These are phyloP conservation scores for Heliocidaris tuberculata DNA, from an alignment of 35 echinoderm and acorn worm species.

Conservation along the genomic window DNA sequence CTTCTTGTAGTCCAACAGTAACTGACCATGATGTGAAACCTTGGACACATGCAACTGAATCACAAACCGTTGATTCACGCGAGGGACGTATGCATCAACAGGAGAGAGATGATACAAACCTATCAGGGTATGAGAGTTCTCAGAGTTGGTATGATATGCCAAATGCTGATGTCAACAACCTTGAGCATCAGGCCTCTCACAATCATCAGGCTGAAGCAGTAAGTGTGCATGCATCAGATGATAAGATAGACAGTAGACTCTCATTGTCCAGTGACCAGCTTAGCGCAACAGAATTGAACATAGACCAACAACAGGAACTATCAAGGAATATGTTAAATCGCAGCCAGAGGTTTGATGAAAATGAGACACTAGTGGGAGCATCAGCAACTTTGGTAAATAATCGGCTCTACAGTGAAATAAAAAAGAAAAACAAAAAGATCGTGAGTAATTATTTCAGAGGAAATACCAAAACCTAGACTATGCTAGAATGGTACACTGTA, in stretches of 20 bases:
- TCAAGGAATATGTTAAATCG: not conserved
- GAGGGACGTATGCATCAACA: too few relatives aligned
- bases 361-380: not conserved
- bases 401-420: not conserved
- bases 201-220: not conserved
- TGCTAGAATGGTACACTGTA: not conserved
- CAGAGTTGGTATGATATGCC: too few relatives aligned
- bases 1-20: not conserved
- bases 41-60: too few relatives aligned
- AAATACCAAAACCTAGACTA: not conserved
- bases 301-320: not conserved
- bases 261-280: not conserved
- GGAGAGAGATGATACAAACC: too few relatives aligned
- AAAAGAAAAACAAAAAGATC: not conserved
- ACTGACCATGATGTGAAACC: too few relatives aligned
- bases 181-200: not conserved
- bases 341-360: not conserved
- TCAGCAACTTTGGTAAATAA: not conserved
- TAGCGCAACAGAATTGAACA: not conserved
- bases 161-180: not conserved
- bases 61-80: too few relatives aligned
- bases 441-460: not conserved
- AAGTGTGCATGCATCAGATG: not conserved
- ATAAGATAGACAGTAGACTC: not conserved
- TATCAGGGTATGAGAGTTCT: too few relatives aligned